phyloP scores from a whole-genome alignment of 53 echinoderm and acorn worm genomes.

The Echinometra lucunter region DNA sequence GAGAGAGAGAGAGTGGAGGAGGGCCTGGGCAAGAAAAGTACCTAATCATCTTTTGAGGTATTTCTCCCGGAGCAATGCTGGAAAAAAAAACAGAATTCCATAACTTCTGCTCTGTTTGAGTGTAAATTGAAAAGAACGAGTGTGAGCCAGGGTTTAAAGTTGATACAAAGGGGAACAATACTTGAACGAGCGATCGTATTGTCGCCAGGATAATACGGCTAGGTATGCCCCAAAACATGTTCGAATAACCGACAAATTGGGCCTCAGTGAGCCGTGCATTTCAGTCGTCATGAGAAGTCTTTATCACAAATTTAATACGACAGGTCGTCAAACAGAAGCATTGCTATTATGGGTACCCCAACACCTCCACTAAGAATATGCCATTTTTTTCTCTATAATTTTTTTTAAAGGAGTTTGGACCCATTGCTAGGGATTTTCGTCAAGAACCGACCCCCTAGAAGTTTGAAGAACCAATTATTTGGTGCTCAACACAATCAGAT shows the following conservation, averaged over 20 bases:
- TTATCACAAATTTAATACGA: constrained; percentile 29
- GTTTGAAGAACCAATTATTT: neutral
- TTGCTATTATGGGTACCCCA: neutral
- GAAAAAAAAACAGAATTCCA: neutral
- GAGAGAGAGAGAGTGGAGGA: neutral
- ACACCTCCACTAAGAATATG: neutral
- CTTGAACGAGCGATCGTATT: neutral
- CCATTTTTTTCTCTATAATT: constrained; percentile 21
- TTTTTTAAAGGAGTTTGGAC: neutral
- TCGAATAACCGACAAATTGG: constrained; percentile 51
- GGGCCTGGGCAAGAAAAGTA: neutral
- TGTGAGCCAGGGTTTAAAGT: neutral
- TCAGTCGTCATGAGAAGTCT: constrained; percentile 14
- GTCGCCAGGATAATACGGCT: neutral
- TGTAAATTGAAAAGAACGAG: neutral
- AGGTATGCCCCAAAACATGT: constrained; percentile 16
- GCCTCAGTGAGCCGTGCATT: neutral
- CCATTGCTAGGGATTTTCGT: neutral
- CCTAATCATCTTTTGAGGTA: neutral
- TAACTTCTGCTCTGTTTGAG: neutral
- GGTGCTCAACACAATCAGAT: neutral
- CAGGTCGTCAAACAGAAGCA: neutral
- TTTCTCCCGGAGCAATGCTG: neutral
- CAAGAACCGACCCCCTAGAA: neutral
- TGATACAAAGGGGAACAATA: constrained; percentile 1